Evolutionary conservation across 1,140 invertebrate genomes (phyloP), one percentile per base, ranked within the genome.

Genomic region (Drosophila ercepeae): DNA sequence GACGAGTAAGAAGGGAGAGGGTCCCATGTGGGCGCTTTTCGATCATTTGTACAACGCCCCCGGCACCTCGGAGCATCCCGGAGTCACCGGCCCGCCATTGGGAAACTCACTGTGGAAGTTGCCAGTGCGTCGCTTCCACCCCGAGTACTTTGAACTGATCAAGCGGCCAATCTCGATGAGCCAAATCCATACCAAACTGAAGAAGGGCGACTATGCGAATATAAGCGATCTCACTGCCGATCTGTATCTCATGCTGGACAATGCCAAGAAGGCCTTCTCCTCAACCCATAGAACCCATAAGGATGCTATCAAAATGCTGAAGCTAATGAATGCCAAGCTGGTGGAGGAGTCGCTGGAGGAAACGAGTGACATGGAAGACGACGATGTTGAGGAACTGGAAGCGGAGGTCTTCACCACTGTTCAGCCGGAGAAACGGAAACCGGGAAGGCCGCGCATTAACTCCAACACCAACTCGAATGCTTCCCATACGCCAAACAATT

Each of bases 121-220:
- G 50, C 98, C 98, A 2, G 97, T 96, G 9, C 96, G 95, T 63
- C 92, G 96, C 21, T 95, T 95, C 68, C 99, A 99, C 92, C 97
- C 98, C 0, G 99, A 99, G 92, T 99, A 99, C 91, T 99, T 99
- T 92, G 96, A 97, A 79, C 97, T 98, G 90, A 99, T 99, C 46
- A 97, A 97, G 89, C 96, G 97, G 90, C 98, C 99, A 0, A 95
- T 99, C 70, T 98, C 98, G 0, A 92, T 99, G 68, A 95, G 95
- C 53, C 97, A 99, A 92, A 99, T 99, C 58, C 94, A 96, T 65
- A 95, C 96, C 48, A 98, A 98, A 92, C 94, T 99, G 18, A 95
- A 97, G 91, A 95, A 94, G 88, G 96, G 96, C 16, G 94, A 95
- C 70, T 99, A 99, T 92, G 95, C 94, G 3, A 97, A 95, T 11